Evolutionary conservation across 2,888 invertebrate species (phyloP).

Genomic region (Cryptocephalus primarius): DNA sequence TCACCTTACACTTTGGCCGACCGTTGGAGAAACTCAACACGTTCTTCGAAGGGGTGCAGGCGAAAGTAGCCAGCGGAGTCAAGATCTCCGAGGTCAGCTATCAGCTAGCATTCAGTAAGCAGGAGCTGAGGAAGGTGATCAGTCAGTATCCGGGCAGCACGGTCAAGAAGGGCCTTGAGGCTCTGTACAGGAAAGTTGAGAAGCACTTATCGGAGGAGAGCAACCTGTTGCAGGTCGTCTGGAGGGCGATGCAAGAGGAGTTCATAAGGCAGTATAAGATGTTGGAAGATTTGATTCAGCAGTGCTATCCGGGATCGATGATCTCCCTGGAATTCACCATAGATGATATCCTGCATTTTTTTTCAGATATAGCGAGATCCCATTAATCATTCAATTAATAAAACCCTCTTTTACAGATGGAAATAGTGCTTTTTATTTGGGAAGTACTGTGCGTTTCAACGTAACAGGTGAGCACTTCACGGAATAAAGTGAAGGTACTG

Average conservation of each 20-base stretch:
- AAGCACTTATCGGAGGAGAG: conserved; percentile 94
- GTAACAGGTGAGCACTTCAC: no score
- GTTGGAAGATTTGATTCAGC: conserved; percentile 83
- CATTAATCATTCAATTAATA: no score
- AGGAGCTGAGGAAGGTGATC: conserved; percentile 89
- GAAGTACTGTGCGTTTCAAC: no score
- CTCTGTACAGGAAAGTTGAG: conserved; percentile 90
- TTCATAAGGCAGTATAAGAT: conserved; percentile 93
- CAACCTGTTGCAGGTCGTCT: conserved; percentile 91
- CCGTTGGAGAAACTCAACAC: conserved; percentile 85
- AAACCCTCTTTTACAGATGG: no score
- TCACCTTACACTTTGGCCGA: conserved; percentile 87
- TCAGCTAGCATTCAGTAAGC: conserved; percentile 94
- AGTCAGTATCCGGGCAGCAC: conserved; percentile 80
- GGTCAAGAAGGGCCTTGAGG: conserved; percentile 82
- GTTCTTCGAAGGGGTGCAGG: conserved; percentile 96
- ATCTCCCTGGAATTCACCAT: conserved; percentile 91
- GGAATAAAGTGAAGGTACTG: no score
- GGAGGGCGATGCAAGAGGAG: conserved; percentile 99
- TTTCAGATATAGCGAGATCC: conserved; percentile 95
- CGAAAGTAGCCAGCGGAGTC: conserved; percentile 85
- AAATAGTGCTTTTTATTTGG: no score
- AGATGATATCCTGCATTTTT: conserved; percentile 89
- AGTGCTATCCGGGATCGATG: conserved; percentile 94
- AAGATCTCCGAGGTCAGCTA: conserved; percentile 96